A percentile compares a stretch with the other conserved stretches of the same genome.
Evolutionary conservation across 2,113 vertebrate species (phyloP).

Genomic region (Speoplatyrhinus poulsoni): DNA sequence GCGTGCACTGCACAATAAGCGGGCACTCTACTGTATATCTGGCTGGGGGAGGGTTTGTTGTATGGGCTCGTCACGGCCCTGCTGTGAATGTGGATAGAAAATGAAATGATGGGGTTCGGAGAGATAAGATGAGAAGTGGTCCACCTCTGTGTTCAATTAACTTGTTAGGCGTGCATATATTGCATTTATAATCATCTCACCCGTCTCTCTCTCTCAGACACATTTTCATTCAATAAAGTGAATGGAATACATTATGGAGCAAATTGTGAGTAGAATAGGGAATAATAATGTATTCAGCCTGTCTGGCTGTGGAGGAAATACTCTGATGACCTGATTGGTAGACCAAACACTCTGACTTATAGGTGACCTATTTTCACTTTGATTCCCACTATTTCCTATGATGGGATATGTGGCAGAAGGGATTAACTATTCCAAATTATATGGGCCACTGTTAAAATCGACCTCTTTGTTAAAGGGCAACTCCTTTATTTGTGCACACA

Average conservation of each 20-base stretch:
- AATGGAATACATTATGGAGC: constrained; percentile 13
- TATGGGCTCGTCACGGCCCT: constrained; percentile 14
- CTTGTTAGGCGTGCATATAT: constrained; percentile 31
- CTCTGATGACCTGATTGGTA: background rate
- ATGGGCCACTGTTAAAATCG: too few species aligned
- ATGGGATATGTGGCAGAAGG: too few species aligned
- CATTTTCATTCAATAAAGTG: constrained; percentile 10
- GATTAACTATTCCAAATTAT: too few species aligned
- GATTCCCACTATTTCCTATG: too few species aligned
- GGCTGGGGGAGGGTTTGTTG: constrained; percentile 11
- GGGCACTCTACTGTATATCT: constrained; percentile 11
- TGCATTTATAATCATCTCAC: constrained; percentile 25
- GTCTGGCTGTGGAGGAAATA: constrained; percentile 2
- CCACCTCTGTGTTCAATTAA: constrained; percentile 46
- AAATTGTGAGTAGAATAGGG: constrained; percentile 16
- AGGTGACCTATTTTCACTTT: too few species aligned
- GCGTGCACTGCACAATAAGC: background rate
- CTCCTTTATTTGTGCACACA: too few species aligned
- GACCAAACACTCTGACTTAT: too few species aligned
- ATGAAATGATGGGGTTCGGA: constrained; percentile 45
- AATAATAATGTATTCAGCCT: constrained; percentile 13
- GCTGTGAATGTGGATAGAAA: constrained; percentile 15
- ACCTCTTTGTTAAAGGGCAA: too few species aligned
- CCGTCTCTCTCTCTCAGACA: background rate
- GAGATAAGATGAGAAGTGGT: constrained; percentile 15